Evolutionary conservation across 1,140 invertebrate species (phyloP).

Genomic region (Euura saliciscinereae): DNA sequence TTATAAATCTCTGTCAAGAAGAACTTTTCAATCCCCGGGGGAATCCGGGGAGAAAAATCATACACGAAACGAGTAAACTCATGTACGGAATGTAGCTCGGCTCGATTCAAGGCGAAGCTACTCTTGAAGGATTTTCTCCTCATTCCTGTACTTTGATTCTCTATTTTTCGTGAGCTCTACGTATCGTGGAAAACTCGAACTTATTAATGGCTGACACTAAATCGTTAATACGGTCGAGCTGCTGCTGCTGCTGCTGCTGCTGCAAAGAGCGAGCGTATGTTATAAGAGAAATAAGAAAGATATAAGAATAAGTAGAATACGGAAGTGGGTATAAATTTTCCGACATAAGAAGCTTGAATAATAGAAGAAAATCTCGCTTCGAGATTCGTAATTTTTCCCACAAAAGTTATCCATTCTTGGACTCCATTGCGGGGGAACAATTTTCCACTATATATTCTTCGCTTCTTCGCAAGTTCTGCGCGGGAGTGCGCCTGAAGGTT

Average conservation of each 20-base stretch:
- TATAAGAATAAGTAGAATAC: neutral
- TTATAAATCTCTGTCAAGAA: too few relatives aligned
- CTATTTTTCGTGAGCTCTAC: too few relatives aligned
- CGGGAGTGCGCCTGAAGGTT: conserved; percentile 42
- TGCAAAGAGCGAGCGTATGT: neutral
- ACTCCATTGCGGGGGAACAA: conserved; percentile 20
- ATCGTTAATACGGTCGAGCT: neutral
- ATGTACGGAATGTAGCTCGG: too few relatives aligned
- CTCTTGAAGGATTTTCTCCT: too few relatives aligned
- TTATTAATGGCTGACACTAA: neutral
- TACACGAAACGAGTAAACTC: too few relatives aligned
- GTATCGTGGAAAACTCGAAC: neutral
- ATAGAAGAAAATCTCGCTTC: conserved; percentile 5
- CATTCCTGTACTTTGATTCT: too few relatives aligned
- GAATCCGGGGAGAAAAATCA: too few relatives aligned
- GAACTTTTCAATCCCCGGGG: too few relatives aligned
- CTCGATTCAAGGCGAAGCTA: too few relatives aligned
- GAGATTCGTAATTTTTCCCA: neutral
- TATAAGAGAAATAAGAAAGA: neutral
- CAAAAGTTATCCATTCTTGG: neutral
- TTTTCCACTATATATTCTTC: conserved; percentile 31
- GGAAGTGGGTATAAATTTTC: neutral
- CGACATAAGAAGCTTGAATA: neutral
- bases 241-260: neutral
- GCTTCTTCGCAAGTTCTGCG: neutral